Percentiles rank a stretch among this genome's conserved stretches.
Conservation (phyloP, 2,888 invertebrate species). For the Pediacus dermestoides region DNA sequence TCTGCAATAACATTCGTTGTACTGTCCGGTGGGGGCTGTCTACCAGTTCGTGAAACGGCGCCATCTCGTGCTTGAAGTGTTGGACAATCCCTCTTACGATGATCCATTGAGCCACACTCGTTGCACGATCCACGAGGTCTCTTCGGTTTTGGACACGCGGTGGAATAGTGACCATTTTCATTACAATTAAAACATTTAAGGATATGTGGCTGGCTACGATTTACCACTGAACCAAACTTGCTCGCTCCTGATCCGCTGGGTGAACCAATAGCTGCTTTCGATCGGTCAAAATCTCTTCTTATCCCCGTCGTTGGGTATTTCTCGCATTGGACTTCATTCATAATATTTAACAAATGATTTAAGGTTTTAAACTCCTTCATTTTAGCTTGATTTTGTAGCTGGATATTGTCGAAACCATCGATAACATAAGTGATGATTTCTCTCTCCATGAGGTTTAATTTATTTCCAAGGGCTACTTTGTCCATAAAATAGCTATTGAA, state of each 20-base stretch:
- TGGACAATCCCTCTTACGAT: neutral
- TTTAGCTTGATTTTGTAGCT: constrained; percentile 10
- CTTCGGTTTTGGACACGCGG: constrained; percentile 7
- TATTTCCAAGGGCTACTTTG: constrained; percentile 11
- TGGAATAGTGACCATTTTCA: constrained; percentile 2
- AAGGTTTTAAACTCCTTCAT: constrained; percentile 13
- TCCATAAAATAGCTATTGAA: constrained; percentile 8
- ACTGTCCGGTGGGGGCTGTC: neutral
- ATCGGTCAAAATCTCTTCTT: neutral
- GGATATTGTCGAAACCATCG: constrained; percentile 13
- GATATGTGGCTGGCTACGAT: neutral
- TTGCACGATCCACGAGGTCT: constrained; percentile 10
- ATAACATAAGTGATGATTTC: constrained; percentile 13
- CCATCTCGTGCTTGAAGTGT: neutral
- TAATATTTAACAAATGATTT: constrained; percentile 9
- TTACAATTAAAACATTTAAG: constrained; percentile 10
- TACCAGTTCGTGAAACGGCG: neutral
- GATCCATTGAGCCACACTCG: neutral
- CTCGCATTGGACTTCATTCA: constrained; percentile 9
- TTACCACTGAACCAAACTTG: neutral
- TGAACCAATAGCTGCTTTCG: neutral
- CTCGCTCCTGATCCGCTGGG: neutral
- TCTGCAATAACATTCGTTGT: neutral
- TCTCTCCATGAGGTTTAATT: constrained; percentile 7
- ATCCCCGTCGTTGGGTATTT: too few species aligned